Conservation (phyloP, 2,113 vertebrate genomes). For the Todiramphus chloris region DNA sequence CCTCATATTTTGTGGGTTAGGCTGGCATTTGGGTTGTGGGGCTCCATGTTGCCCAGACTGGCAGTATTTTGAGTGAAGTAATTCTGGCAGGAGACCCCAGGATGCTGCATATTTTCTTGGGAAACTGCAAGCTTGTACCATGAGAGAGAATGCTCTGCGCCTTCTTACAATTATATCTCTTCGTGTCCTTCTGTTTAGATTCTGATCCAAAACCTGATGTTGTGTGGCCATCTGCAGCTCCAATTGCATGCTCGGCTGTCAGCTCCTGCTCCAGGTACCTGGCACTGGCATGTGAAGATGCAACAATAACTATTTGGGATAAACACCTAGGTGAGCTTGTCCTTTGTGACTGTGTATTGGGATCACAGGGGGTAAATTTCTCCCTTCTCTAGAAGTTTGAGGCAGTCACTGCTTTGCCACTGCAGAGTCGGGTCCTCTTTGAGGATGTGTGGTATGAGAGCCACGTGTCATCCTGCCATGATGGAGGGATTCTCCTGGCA, state of each 20-base stretch:
- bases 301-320: constrained; percentile 84
- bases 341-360: not conserved
- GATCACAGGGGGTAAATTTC: not conserved
- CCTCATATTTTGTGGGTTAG: not conserved
- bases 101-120: not conserved
- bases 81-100: not conserved
- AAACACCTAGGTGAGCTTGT: constrained; percentile 72
- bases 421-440: not conserved
- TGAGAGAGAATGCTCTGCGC: not conserved
- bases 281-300: constrained; percentile 79
- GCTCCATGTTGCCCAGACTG: not conserved
- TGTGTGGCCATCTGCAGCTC: constrained; percentile 85
- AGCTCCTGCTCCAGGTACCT: constrained; percentile 77
- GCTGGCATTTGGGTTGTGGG: not conserved
- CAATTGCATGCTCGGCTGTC: constrained; percentile 77
- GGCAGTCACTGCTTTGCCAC: not conserved
- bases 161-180: not conserved
- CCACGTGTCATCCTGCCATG: not conserved
- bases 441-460: not conserved
- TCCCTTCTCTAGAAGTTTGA: not conserved
- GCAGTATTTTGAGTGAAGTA: not conserved
- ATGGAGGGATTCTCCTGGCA: not conserved
- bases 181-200: constrained; percentile 48
- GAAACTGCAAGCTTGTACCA: not conserved
- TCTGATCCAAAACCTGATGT: constrained; percentile 74